A percentile compares a stretch with the other conserved stretches of the same genome.
phyloP scores from a whole-genome alignment of 1,140 invertebrate genomes.

The Lepeophtheirus salmonis region DNA sequence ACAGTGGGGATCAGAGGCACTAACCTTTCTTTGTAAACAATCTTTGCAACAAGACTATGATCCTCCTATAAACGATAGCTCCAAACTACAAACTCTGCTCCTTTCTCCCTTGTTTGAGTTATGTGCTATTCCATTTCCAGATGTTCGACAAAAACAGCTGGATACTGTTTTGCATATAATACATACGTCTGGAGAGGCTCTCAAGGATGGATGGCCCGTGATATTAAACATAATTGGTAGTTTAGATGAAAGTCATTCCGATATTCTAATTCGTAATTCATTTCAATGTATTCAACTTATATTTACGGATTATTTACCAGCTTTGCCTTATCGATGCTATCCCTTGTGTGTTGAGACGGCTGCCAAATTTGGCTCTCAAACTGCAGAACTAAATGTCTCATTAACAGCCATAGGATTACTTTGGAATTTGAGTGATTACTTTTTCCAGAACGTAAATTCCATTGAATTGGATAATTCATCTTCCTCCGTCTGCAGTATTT shows the following conservation, averaged over 20 bases:
- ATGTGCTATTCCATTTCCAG: constrained; percentile 65
- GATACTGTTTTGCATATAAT: constrained; percentile 83
- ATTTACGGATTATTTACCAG: constrained; percentile 80
- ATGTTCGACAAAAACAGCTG: constrained; percentile 82
- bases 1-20: constrained; percentile 90
- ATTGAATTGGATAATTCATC: constrained; percentile 49
- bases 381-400: constrained; percentile 90
- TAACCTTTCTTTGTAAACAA: constrained; percentile 80
- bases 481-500: constrained; percentile 41
- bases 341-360: constrained; percentile 80
- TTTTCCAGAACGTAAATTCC: constrained; percentile 72
- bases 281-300: constrained; percentile 52
- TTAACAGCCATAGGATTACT: constrained; percentile 90
- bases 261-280: neutral
- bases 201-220: constrained; percentile 82
- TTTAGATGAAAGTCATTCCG: constrained; percentile 36
- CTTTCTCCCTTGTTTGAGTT: constrained; percentile 72
- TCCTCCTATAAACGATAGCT: constrained; percentile 60
- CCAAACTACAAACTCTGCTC: constrained; percentile 28
- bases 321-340: constrained; percentile 67
- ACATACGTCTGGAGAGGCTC: constrained; percentile 71
- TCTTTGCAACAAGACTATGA: constrained; percentile 72
- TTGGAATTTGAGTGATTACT: constrained; percentile 95
- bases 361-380: constrained; percentile 86
- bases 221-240: constrained; percentile 84